phyloP scores from a whole-genome alignment of 2,113 vertebrate species.

The Ptilorrhoa leucosticta region DNA sequence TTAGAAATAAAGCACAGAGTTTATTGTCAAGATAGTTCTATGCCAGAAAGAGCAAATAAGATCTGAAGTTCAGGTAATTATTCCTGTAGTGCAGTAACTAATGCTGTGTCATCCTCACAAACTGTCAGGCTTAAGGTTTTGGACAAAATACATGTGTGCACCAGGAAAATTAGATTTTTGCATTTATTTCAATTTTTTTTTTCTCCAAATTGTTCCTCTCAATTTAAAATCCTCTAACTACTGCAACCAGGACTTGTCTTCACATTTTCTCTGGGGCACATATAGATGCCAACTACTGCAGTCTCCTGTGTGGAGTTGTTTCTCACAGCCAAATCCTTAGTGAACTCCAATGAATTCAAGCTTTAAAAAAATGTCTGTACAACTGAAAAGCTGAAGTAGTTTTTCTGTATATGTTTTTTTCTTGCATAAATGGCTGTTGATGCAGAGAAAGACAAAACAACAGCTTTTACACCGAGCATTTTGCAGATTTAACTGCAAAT shows the following conservation, averaged over 20 bases:
- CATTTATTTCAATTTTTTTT: background rate
- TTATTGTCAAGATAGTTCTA: background rate
- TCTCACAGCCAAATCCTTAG: background rate
- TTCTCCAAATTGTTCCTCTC: background rate
- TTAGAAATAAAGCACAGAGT: background rate
- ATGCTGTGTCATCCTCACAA: background rate
- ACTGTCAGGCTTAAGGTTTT: background rate
- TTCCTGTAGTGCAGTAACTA: background rate
- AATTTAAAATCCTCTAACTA: background rate
- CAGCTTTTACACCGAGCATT: background rate
- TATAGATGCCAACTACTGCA: background rate
- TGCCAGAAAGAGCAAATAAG: background rate
- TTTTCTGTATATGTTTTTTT: background rate
- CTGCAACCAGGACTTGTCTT: background rate
- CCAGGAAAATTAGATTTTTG: background rate
- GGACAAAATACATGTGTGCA: background rate
- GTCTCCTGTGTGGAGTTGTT: background rate
- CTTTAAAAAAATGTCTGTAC: background rate
- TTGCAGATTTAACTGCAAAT: background rate
- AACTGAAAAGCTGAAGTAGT: background rate
- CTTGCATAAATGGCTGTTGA: background rate
- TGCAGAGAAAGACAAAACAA: background rate
- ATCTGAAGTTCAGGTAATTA: background rate
- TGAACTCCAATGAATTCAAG: background rate
- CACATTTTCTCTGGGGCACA: background rate